Conservation (phyloP, 2,113 vertebrate genomes). For the Tricholaema leucomelas region DNA sequence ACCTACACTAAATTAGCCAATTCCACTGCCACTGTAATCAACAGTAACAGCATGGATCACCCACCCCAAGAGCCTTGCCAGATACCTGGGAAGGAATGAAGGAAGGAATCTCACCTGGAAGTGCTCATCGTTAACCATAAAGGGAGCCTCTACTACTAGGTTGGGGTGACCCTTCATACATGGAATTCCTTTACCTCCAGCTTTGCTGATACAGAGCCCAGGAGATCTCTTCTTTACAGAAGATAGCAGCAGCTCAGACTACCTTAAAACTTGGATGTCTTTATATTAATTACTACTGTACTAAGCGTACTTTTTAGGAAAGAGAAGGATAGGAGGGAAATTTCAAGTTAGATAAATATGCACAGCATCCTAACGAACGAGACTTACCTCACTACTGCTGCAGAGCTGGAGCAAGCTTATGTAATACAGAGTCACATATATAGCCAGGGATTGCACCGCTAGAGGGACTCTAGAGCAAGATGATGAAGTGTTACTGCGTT, state of each 20-base stretch:
- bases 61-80: not conserved
- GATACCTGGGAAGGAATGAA: not conserved
- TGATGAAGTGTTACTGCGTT: not conserved
- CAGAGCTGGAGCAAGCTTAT: constrained; percentile 7
- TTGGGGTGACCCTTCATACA: not conserved
- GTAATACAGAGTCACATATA: constrained; percentile 22
- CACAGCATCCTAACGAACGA: not conserved
- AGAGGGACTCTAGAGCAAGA: constrained; percentile 22
- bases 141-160: not conserved
- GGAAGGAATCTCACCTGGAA: not conserved
- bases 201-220: not conserved
- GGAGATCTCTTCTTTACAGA: not conserved
- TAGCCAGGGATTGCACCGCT: constrained; percentile 2
- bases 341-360: constrained; percentile 37
- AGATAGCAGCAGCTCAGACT: not conserved
- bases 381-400: not conserved
- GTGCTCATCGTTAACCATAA: not conserved
- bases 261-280: not conserved
- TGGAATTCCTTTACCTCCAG: constrained; percentile 5
- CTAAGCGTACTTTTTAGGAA: not conserved
- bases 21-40: not conserved
- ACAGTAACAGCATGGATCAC: not conserved
- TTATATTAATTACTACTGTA: constrained; percentile 27
- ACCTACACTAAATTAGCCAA: not conserved
- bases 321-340: not conserved